These are phyloP conservation scores for Callopanchax toddi DNA, from an alignment of 2,113 vertebrate genomes.

Conservation along the genomic window DNA sequence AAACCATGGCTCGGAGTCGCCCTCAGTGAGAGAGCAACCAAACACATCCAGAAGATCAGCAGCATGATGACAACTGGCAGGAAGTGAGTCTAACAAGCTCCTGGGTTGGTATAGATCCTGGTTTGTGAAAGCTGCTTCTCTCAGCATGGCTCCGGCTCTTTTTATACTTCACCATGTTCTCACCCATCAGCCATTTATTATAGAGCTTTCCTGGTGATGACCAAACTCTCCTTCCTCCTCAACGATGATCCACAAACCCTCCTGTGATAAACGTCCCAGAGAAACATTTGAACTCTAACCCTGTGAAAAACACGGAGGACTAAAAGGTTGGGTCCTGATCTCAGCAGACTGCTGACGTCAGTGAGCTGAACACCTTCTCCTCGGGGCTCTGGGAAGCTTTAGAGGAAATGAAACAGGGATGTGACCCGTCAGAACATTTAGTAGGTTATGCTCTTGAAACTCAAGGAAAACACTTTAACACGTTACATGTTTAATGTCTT, in stretches of 20 bases:
- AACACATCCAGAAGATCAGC: constrained; percentile 56
- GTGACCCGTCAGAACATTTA: constrained; percentile 12
- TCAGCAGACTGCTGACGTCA: constrained; percentile 42
- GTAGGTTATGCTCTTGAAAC: background rate
- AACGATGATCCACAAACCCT: constrained; percentile 50
- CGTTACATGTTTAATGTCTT: background rate
- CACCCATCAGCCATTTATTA: constrained; percentile 33
- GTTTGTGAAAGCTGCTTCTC: constrained; percentile 12
- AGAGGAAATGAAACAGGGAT: constrained; percentile 16
- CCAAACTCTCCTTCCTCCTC: constrained; percentile 41
- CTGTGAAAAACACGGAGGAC: constrained; percentile 38
- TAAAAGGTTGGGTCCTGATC: constrained; percentile 50
- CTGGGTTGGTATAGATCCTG: constrained; percentile 12
- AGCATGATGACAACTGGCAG: constrained; percentile 34
- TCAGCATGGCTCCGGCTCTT: constrained; percentile 8
- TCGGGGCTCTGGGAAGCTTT: constrained; percentile 34
- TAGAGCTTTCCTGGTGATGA: constrained; percentile 47
- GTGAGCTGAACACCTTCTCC: constrained; percentile 21
- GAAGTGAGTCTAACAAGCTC: background rate
- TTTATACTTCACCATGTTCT: constrained; percentile 59
- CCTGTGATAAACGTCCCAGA: constrained; percentile 71
- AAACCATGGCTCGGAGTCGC: constrained; percentile 57
- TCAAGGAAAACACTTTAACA: background rate
- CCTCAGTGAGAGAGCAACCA: constrained; percentile 53
- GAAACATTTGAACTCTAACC: constrained; percentile 67